Base-by-base conservation (phyloP, 2,888 invertebrate species). In the Pristionchus arcanus region DNA sequence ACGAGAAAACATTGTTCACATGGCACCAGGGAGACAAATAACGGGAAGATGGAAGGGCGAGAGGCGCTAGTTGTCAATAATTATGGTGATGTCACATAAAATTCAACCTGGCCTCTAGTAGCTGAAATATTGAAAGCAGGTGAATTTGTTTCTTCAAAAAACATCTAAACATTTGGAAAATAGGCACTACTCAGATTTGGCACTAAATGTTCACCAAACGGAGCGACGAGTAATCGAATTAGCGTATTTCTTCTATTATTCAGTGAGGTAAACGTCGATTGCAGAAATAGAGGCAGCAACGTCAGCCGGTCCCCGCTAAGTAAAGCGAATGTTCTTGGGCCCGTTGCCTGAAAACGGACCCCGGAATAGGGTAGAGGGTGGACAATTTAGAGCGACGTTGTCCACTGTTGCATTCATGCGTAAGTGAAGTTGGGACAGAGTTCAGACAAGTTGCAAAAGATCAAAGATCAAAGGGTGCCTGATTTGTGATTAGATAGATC, bases 311-410 rank as follows among this genome's bases (percentile, higher is more conserved):
- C 3, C 5, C 21, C 63, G 63, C 63, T 63, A 63, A 63, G 63
- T 63, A 63, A 63, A n/a, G 63, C 4, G 63, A 63, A 63, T 63
- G 63, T 63, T 63, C 63, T 63, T 63, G 63, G 25, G 0, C 21
- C 55, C 16, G 13, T n/a, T 19, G n/a, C 25, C 71, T 13, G 71
- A 71, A 71, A 16, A 71, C 1, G 71, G 4, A 71, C 3, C 25
- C 63, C 63, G 63, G 63, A 63, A 63, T 63, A 63, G 63, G 63
- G 3, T 63, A 74, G 74, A 74, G 74, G 74, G 74, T 74, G 74
- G 68, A 71, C 68, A 71, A 28, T 71, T 71, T 28, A 66, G 28
- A 28, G 66, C 28, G 42, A 42, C 42, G 31, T 71, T 71, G 28
- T n/a, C 63, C 63, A n/a, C 16, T 7, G 68, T 31, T 71, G 34